phyloP scores from a whole-genome alignment of 2,888 invertebrate species.

The Sesia bembeciformis region DNA sequence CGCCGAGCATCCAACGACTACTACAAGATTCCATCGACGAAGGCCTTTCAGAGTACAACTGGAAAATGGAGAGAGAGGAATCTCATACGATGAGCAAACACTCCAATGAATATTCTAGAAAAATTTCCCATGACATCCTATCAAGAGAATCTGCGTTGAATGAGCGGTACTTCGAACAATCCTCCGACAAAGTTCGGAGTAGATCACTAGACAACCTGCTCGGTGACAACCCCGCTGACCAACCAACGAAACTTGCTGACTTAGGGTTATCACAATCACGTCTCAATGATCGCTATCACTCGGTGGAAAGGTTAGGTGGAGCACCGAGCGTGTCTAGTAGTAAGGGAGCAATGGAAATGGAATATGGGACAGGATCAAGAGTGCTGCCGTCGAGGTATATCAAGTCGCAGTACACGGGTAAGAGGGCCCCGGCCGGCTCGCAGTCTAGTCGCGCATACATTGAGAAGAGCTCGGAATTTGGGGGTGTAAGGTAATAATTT shows the following conservation, averaged over 20 bases:
- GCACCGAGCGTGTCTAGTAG: conserved; percentile 75
- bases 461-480: conserved; percentile 84
- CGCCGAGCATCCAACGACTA: conserved; percentile 62
- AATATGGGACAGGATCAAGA: conserved; percentile 77
- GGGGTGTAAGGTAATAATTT: conserved; percentile 67
- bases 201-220: conserved; percentile 86
- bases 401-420: conserved; percentile 88
- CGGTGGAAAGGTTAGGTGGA: conserved; percentile 82
- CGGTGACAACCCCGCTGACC: conserved; percentile 77
- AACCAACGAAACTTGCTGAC: conserved; percentile 78
- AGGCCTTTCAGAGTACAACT: conserved; percentile 57
- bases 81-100: conserved; percentile 27
- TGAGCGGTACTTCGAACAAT: conserved; percentile 88
- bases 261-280: conserved; percentile 89
- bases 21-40: conserved; percentile 62
- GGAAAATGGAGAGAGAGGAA: conserved; percentile 54
- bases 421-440: conserved; percentile 87
- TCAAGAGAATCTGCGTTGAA: conserved; percentile 89
- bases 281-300: conserved; percentile 91
- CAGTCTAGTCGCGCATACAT: conserved; percentile 91
- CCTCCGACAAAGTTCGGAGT: conserved; percentile 83
- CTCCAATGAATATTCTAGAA: conserved; percentile 66
- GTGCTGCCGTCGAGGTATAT: conserved; percentile 81
- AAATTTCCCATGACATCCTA: conserved; percentile 83
- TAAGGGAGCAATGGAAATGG: conserved; percentile 78